These are phyloP conservation scores for Leucophenga montana DNA, from an alignment of 2,888 invertebrate genomes.

Conservation along the genomic window DNA sequence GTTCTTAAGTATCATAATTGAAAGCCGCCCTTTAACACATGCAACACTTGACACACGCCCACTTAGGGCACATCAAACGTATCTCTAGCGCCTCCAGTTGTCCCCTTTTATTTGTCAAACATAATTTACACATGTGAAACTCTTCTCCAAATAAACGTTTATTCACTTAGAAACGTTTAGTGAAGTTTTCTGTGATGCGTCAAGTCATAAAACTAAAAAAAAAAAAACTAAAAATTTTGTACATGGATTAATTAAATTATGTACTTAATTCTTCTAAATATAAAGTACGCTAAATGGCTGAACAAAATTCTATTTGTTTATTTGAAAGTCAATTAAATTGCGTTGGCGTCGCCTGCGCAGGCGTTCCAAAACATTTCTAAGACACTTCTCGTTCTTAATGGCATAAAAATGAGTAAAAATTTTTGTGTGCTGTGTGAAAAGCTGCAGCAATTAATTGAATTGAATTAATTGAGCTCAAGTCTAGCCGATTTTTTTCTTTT, in stretches of 20 bases:
- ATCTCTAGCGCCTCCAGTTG: too few relatives aligned
- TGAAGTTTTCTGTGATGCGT: not conserved
- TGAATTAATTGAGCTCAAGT: too few relatives aligned
- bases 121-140: not conserved
- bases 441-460: too few relatives aligned
- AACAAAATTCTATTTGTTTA: too few relatives aligned
- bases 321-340: not conserved
- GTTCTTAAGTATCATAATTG: not conserved
- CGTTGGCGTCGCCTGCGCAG: not conserved
- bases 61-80: constrained; percentile 28
- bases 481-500: too few relatives aligned
- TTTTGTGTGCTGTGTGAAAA: too few relatives aligned
- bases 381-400: too few relatives aligned
- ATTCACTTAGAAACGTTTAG: constrained; percentile 47
- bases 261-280: not conserved
- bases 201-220: too few relatives aligned
- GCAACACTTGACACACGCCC: constrained; percentile 63
- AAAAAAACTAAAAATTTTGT: too few relatives aligned
- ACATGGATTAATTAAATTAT: constrained; percentile 14
- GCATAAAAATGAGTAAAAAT: too few relatives aligned
- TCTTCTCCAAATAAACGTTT: constrained; percentile 48
- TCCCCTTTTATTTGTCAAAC: not conserved
- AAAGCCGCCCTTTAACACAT: constrained; percentile 26
- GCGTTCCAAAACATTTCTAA: too few relatives aligned
- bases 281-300: not conserved